Base-by-base conservation (phyloP, 1,140 invertebrate species). In the Brachystomella parvula region DNA sequence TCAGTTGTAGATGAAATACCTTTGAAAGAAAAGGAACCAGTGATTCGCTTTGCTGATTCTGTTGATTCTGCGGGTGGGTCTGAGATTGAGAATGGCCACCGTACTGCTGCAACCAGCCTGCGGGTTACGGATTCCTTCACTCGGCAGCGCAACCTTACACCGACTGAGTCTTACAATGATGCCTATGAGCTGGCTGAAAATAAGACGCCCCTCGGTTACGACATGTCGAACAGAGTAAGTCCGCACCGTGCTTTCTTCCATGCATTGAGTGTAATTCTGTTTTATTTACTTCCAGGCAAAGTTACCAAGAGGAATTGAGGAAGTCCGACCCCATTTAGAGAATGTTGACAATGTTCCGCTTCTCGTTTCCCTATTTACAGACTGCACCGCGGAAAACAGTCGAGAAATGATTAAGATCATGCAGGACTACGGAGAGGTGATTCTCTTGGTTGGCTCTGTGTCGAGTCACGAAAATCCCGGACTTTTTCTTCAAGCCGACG, bases 321-420 rank as follows among this genome's bases (percentile, higher is more conserved):
- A 97, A 78, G 97, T 98, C 68, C 83, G 94, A 28, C 94, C 94
- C 0, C 96, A 98, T 78, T 85, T 98, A 64, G 89, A 95, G 77
- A 83, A 89, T 71, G 91, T 98, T 70, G 96, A 98, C 77, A 98
- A 98, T 81, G 95, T 98, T 35, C 96, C 96, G 1, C 79, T 98
- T 15, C 82, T 96, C 47, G 95, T 98, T 1, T 96, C 94, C 0
- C 81, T 98, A 0, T 98, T 98, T 76, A 98, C 95, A 1, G 96
- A 98, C 78, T 98, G 95, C 79, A 94, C 89, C 3, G 85, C 92
- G 12, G 80, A 86, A 74, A 90, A 89, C 0, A 94, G 92, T 0
- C 81, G 85, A 21, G 88, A 92, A 77, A 96, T 97, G 94, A 82
- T 96, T 66, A 83, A 86, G 65, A 96, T 96, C 59, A 95, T 96